Evolutionary conservation across 2,113 vertebrate genomes (phyloP).

Genomic region (Orcinus orca): DNA sequence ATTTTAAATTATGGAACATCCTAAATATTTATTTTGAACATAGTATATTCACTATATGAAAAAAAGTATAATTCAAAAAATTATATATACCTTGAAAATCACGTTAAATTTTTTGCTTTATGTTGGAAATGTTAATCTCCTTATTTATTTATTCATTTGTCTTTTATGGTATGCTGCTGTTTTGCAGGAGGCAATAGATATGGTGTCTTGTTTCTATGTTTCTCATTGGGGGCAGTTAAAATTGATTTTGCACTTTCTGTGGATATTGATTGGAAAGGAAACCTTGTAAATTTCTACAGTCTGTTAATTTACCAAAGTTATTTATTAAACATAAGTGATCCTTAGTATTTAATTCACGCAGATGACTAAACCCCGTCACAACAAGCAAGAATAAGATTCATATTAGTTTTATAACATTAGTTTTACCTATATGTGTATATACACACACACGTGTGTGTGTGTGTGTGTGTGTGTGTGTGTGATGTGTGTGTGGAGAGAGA

Average conservation of each 20-base stretch:
- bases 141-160: not conserved
- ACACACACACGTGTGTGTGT: not conserved
- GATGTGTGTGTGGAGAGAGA: no score
- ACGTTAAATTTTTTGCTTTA: not conserved
- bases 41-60: not conserved
- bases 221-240: not conserved
- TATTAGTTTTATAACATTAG: not conserved
- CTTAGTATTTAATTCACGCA: not conserved
- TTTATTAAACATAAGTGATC: not conserved
- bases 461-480: no score
- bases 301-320: not conserved
- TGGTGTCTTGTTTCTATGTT: not conserved
- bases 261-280: constrained; percentile 15
- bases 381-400: not conserved
- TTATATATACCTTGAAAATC: not conserved
- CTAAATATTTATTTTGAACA: not conserved
- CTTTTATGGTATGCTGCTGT: not conserved
- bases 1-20: not conserved
- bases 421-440: not conserved
- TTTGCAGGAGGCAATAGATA: not conserved
- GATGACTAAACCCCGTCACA: not conserved
- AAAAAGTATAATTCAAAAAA: not conserved
- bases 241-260: constrained; percentile 12
- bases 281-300: not conserved
- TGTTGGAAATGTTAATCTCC: not conserved